Evolutionary conservation across 1,140 invertebrate species (phyloP), one percentile per base, ranked within the genome.

Genomic region (Zaprionus nigranus): DNA sequence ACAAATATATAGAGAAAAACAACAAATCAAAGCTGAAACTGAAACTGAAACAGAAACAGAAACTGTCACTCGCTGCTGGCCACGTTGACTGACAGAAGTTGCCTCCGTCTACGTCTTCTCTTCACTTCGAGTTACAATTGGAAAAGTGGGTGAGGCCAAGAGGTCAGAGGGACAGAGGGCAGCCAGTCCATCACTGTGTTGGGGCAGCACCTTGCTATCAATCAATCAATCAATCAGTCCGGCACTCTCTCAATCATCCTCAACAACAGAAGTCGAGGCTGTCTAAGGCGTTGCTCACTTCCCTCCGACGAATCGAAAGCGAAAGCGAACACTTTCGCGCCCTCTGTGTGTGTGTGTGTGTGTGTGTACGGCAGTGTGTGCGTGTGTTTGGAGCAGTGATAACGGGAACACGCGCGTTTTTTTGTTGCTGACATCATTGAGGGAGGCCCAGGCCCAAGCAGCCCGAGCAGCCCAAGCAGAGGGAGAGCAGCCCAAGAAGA

Each of bases 221-320:
- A 34, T 34, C 30, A 34, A 30, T 49, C 46, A 49, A 51, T 51
- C 20, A 51, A 51, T 51, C 20, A 51, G 22, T 51, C 13, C 17
- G 24, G 30, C 59, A 56, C 60, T 54, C 62, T 54, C 60, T 72
- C 68, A 66, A 71, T 72, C 74, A 76, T 65, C 49, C 56, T 56
- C 68, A 66, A 62, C 53, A 36, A 22, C 43, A 60, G 30, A 20
- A 70, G 20, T 64, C 57, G 71, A 54, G 34, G 58, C 62, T 30
- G 64, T 24, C 70, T 67, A 79, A 77, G 79, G 77, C 79, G 77
- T 82, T 75, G 67, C 63, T 72, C 46, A 51, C 64, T 71, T 53
- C 66, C 66, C 40, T 15, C 28, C 46, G 59, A 43, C 43, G 28
- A 58, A 63, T n/a, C 62, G 75, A 77, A 77, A 77, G 62, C 58